A percentile compares a stretch with the other conserved stretches of the same genome.
phyloP scores from a whole-genome alignment of 2,797 vertebrate species.

The Microcaecilia unicolor region DNA sequence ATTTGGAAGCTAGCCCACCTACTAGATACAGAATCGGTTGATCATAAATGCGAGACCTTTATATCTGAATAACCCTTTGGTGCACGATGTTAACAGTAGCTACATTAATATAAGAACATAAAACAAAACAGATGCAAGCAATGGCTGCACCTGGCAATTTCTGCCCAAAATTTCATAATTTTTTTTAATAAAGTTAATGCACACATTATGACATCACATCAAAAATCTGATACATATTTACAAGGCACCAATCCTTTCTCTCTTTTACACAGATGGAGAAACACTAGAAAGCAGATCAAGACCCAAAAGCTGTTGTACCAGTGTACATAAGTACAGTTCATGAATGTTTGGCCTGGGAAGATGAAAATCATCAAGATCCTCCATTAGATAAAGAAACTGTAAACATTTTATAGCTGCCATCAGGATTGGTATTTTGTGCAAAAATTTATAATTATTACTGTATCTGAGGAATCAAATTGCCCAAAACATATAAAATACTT shows the following conservation, averaged over 20 bases:
- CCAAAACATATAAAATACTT: constrained; percentile 63
- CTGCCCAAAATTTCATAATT: constrained; percentile 55
- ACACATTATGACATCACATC: constrained; percentile 55
- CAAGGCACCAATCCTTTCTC: constrained; percentile 68
- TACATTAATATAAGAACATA: constrained; percentile 50
- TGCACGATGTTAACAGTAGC: constrained; percentile 49
- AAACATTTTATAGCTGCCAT: constrained; percentile 93
- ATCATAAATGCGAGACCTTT: constrained; percentile 44
- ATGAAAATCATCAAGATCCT: constrained; percentile 60
- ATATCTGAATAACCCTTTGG: constrained; percentile 47
- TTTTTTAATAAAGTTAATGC: constrained; percentile 65
- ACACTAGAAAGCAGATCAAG: constrained; percentile 48
- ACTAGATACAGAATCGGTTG: constrained; percentile 41
- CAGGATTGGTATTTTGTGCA: constrained; percentile 88
- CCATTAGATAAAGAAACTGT: constrained; percentile 66
- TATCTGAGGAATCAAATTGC: constrained; percentile 59
- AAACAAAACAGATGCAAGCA: constrained; percentile 49
- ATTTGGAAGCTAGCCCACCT: constrained; percentile 60
- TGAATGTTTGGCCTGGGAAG: constrained; percentile 60
- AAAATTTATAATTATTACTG: constrained; percentile 70
- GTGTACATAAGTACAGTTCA: constrained; percentile 57
- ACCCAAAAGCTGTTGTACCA: constrained; percentile 45
- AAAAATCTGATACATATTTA: constrained; percentile 66
- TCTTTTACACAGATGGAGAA: constrained; percentile 52
- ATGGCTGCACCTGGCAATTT: constrained; percentile 64